A percentile compares a stretch with the other conserved stretches of the same genome.
Conservation (phyloP, 2,888 invertebrate genomes). For the Lomographa bimaculata region DNA sequence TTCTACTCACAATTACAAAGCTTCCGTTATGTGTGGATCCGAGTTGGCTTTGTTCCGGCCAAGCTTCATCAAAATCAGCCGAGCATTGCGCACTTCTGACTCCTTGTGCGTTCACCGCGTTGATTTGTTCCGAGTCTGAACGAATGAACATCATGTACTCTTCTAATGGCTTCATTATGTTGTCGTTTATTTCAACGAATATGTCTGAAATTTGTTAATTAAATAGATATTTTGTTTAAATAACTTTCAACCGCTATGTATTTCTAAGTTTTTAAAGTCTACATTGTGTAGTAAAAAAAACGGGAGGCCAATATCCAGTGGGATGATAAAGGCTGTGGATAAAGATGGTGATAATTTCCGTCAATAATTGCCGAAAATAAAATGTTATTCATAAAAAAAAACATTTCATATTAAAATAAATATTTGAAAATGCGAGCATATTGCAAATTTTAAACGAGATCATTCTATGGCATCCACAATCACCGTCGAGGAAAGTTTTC, state of each 20-base stretch:
- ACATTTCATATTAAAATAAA: too few relatives aligned
- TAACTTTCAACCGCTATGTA: too few relatives aligned
- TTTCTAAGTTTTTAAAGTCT: too few relatives aligned
- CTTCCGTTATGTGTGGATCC: slow-evolving; percentile 73
- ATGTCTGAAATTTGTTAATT: slow-evolving; percentile 88
- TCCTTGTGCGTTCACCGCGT: slow-evolving; percentile 94
- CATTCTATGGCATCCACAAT: too few relatives aligned
- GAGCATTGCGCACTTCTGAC: slow-evolving; percentile 94
- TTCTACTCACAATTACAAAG: slow-evolving; percentile 62
- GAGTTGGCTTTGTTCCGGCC: slow-evolving; percentile 70
- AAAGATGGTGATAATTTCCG: too few relatives aligned
- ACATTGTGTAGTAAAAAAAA: too few relatives aligned
- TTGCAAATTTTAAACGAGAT: background rate
- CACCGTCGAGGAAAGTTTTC: too few relatives aligned
- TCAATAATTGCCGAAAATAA: too few relatives aligned
- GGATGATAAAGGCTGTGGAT: too few relatives aligned
- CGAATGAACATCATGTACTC: slow-evolving; percentile 96
- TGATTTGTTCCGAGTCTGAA: slow-evolving; percentile 91
- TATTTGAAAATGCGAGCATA: too few relatives aligned
- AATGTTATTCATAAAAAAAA: too few relatives aligned
- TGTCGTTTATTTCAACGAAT: slow-evolving; percentile 91
- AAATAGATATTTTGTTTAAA: background rate
- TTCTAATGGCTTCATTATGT: slow-evolving; percentile 93
- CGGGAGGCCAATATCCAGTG: too few relatives aligned
- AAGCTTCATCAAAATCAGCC: slow-evolving; percentile 87